These are phyloP conservation scores for Chloroclysta siterata DNA, from an alignment of 2,888 invertebrate species.

Conservation along the genomic window DNA sequence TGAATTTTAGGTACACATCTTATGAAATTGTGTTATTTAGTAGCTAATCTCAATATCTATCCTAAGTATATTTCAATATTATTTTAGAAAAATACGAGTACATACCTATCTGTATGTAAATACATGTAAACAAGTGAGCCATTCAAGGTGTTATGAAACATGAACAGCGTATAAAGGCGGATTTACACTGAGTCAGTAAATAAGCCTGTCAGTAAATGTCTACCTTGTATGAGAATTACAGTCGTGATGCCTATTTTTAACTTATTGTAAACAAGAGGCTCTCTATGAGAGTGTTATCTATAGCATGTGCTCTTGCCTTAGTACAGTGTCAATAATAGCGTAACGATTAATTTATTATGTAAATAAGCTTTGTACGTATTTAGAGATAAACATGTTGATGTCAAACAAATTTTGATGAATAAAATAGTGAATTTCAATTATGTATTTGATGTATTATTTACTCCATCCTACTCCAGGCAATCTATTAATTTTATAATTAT, in stretches of 20 bases:
- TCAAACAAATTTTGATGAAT: slow-evolving; percentile 52
- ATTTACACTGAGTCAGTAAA: no score
- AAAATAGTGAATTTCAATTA: slow-evolving; percentile 48
- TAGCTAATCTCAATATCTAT: neutral
- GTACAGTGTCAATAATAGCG: slow-evolving; percentile 61
- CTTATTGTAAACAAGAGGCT: slow-evolving; percentile 16
- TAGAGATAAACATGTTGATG: slow-evolving; percentile 45
- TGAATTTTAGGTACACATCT: neutral
- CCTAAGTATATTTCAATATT: no score
- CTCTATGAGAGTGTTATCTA: slow-evolving; percentile 25
- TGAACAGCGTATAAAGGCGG: no score
- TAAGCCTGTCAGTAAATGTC: no score
- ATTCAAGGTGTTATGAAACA: no score
- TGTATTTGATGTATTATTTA: neutral
- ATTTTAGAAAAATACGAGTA: no score
- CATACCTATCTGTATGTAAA: no score
- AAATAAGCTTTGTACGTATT: slow-evolving; percentile 63
- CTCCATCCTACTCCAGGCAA: neutral
- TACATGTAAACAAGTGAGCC: no score
- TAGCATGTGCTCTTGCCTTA: slow-evolving; percentile 55
- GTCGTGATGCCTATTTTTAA: no score
- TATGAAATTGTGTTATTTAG: neutral
- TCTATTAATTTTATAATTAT: no score
- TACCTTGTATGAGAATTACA: no score
- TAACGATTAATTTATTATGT: slow-evolving; percentile 43